Base-by-base conservation (phyloP, 1,140 invertebrate species). In the Marisa cornuarietis region DNA sequence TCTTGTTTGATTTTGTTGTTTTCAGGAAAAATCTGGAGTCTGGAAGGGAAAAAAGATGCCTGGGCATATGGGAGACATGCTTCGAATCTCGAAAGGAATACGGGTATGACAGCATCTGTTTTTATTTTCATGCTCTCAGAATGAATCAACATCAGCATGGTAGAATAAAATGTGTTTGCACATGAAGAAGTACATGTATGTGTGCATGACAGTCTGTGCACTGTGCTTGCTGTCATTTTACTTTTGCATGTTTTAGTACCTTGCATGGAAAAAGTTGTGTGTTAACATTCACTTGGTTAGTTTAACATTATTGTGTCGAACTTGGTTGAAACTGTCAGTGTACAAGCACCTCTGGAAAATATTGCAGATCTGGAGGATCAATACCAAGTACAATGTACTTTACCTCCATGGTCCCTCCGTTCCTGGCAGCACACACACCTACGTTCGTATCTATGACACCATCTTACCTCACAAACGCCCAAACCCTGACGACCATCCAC, bases 41-140 rank as follows among this genome's bases (percentile, higher is more conserved):
- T 96, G 96, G 95, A 96, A 96, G 72, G 98, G 98, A 76, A 98
- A 96, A 52, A 98, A 98, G 92, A 94, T 99, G 95, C 97, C 97
- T 66, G 98, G 98, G 61, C 96, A 98, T 86, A 99, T 99, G 98
- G 98, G 98, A 87, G 91, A 91, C 91, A 81, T 96, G 69, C 88
- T 94, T 92, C 93, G 95, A 83, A 92, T 93, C 61, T 85, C 94
- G 20, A 93, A 93, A 86, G 97, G 96, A 31, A 88, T 96, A 11
- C 94, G 94, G 91, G 94, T 94, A 88, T 88, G 80, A 63, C 20
- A 76, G 14, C 61, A 22, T n/a, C 63, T 69, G 61, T 49, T 42
- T 11, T 49, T 49, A 24, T 51, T 24, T 42, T 22, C 49, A 13
- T 6, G 62, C 9, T 24, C 11, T 18, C 42, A 71, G 24, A 75